Evolutionary conservation across 1,140 invertebrate genomes (phyloP), one percentile per base, ranked within the genome.

Genomic region (Drosophila tani): DNA sequence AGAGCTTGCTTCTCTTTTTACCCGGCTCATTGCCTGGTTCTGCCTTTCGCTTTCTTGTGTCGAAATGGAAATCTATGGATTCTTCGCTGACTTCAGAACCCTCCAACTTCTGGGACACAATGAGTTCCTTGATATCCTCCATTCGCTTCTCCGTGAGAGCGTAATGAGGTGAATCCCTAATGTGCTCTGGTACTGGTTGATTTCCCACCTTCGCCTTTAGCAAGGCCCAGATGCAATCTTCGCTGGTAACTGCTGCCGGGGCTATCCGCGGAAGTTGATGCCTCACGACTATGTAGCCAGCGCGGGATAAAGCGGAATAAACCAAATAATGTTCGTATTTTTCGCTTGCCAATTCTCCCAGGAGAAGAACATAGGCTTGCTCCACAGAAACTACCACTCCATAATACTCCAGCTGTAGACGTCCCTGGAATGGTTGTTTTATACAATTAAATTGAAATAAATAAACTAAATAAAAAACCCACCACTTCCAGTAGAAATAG

Each of bases 401-500:
- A 19, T 65, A 51, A 49, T 79, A 91, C 32, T 91, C 83, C 17
- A 92, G 24, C 46, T 92, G 91, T 0, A 92, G 60, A 3, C 91
- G 91, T 19, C 86, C 81, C 91, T 92, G 21, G 19, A 46, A 45
- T 19, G 14, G 14, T n/a, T 15, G 19, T 9, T 21, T 17, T 3
- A 14, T 35, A 11, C 11, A 27, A 14, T 15, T 12, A 27, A 14
- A 53, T n/a, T 9, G 2, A 8, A 24, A 15, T 51, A 15, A 19
- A 35, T 21, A 15, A 3, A 7, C 0, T 8, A 0, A 9, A 4
- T 7, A 7, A 2, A 9, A 9, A 59, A 55, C 68, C 14, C 21
- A 92, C 91, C 64, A 91, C 49, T 73, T 92, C 91, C 0, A 92
- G 66, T 5, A 92, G 41, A 63, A 91, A 92, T 17, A 92, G 38